phyloP scores from a whole-genome alignment of 2,888 invertebrate genomes.

The Acleris emargana region DNA sequence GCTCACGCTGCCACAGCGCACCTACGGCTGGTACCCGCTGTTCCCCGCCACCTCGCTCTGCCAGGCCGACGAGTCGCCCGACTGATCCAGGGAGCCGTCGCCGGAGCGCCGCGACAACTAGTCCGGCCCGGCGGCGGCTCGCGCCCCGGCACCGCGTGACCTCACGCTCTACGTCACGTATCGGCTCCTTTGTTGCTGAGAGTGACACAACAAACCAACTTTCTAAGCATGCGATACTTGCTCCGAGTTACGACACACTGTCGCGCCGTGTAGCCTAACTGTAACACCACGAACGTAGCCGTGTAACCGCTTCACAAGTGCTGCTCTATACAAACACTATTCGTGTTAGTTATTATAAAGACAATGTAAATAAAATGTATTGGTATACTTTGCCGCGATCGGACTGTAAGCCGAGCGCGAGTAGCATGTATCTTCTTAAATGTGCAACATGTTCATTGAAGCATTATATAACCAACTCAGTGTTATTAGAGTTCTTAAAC shows the following conservation, averaged over 20 bases:
- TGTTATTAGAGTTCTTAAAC: no score
- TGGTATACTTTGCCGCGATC: slow-evolving; percentile 8
- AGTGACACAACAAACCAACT: no score
- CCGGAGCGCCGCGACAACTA: slow-evolving; percentile 73
- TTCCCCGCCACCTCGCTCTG: slow-evolving; percentile 93
- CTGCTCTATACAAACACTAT: slow-evolving; percentile 34
- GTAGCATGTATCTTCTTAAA: not conserved
- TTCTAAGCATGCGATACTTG: slow-evolving; percentile 1
- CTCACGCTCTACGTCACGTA: no score
- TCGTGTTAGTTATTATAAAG: slow-evolving; percentile 21
- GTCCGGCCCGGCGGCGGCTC: slow-evolving; percentile 66
- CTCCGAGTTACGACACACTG: not conserved
- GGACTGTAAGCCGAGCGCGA: slow-evolving; percentile 4
- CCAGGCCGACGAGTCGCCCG: slow-evolving; percentile 83
- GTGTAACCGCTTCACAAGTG: slow-evolving; percentile 34
- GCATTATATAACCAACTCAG: no score
- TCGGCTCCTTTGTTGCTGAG: no score
- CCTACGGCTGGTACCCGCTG: slow-evolving; percentile 95
- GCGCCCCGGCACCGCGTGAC: not conserved
- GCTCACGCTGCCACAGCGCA: slow-evolving; percentile 90
- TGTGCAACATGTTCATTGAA: not conserved
- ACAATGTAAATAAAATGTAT: slow-evolving; percentile 29
- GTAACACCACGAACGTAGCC: slow-evolving; percentile 11
- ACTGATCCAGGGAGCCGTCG: slow-evolving; percentile 82
- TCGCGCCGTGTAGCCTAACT: slow-evolving; percentile 1